Conservation (phyloP, 2,888 invertebrate species). For the Hypercompe scribonia region DNA sequence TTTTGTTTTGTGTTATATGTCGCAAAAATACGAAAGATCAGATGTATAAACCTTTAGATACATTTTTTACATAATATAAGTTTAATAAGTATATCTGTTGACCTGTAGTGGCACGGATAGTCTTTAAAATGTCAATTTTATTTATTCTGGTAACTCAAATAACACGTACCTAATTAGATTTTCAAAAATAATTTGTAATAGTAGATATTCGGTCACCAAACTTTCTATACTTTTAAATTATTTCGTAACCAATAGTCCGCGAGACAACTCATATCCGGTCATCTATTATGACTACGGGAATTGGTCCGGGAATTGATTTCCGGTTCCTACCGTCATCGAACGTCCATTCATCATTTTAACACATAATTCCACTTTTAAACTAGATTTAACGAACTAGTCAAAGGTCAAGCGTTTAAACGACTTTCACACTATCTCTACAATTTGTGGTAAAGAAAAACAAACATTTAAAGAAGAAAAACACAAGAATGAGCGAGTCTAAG, state of each 20-base stretch:
- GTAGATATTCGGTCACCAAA: background rate
- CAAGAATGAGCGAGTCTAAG: background rate
- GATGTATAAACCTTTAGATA: no score
- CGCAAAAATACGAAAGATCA: no score
- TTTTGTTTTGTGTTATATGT: no score
- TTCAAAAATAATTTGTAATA: background rate
- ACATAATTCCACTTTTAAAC: no score
- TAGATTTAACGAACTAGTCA: background rate
- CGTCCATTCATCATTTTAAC: background rate
- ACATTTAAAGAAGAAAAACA: background rate
- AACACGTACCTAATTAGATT: background rate
- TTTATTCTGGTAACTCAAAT: background rate
- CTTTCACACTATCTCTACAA: background rate
- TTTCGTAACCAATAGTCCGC: background rate
- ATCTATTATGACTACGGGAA: background rate
- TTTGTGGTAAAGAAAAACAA: background rate
- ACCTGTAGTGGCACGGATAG: no score
- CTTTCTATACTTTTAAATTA: background rate
- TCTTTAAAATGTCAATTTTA: no score
- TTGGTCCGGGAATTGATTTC: background rate
- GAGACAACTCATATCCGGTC: slow-evolving; percentile 1
- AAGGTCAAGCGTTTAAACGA: background rate
- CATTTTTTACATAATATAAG: no score
- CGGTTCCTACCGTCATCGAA: background rate
- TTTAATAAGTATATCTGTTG: no score